phyloP scores from a whole-genome alignment of 1,140 invertebrate genomes.

The Pentalonia nigronervosa region DNA sequence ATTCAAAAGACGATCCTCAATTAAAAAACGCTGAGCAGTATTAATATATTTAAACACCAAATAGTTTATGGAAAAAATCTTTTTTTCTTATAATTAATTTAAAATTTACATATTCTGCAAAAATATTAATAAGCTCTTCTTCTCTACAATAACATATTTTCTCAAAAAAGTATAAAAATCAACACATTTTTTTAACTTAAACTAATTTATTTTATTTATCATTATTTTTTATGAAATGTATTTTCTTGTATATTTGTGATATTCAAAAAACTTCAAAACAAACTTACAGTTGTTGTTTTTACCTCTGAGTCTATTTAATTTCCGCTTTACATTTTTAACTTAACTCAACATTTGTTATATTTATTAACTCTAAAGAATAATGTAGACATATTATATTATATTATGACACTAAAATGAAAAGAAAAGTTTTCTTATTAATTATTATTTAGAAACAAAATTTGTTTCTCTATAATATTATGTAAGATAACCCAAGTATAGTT shows the following conservation, averaged over 20 bases:
- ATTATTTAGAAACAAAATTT: background rate
- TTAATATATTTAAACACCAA: background rate
- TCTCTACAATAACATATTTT: background rate
- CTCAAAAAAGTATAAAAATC: background rate
- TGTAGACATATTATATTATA: background rate
- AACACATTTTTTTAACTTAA: background rate
- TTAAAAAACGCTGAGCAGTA: background rate
- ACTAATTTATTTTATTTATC: background rate
- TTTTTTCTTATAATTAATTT: background rate
- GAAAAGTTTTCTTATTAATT: conserved; percentile 30
- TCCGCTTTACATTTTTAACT: background rate
- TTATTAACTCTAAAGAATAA: background rate
- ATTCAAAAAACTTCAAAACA: background rate
- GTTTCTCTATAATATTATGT: background rate
- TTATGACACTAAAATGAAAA: background rate
- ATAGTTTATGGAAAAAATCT: background rate
- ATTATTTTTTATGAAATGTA: background rate
- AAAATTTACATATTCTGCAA: background rate
- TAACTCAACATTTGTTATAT: background rate
- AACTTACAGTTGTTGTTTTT: background rate
- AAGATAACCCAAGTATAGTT: background rate
- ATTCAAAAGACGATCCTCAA: background rate
- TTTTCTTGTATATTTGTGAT: background rate
- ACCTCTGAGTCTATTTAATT: background rate
- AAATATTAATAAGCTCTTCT: background rate